Conservation (phyloP, 2,113 vertebrate species). For the Osmerus eperlanus region DNA sequence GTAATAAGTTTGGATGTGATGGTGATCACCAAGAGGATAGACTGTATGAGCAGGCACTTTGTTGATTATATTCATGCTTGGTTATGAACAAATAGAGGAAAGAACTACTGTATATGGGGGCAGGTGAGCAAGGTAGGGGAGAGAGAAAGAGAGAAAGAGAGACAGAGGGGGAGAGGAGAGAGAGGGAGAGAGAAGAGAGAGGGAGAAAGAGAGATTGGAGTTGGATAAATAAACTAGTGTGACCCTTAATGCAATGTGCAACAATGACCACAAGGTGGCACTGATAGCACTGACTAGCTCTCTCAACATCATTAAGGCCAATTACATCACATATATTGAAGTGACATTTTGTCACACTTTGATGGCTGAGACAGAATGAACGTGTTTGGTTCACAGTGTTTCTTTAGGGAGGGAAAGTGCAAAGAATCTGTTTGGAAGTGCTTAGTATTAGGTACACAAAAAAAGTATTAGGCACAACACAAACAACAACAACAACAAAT, state of each 20-base stretch:
- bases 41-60: too few relatives aligned
- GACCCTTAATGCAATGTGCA: neutral
- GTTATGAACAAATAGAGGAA: too few relatives aligned
- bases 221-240: too few relatives aligned
- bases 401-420: neutral
- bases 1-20: too few relatives aligned
- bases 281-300: neutral
- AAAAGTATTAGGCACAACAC: neutral
- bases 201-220: too few relatives aligned
- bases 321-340: neutral
- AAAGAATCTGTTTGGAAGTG: neutral
- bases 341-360: neutral
- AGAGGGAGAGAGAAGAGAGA: too few relatives aligned
- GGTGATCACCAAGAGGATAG: too few relatives aligned
- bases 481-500: neutral
- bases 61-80: too few relatives aligned
- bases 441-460: neutral
- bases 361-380: neutral
- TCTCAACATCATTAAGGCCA: neutral
- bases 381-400: neutral
- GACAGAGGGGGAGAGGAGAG: too few relatives aligned
- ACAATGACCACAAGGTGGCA: constrained; percentile 9
- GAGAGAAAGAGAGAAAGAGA: too few relatives aligned
- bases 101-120: too few relatives aligned
- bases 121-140: too few relatives aligned